Evolutionary conservation across 2,113 vertebrate species (phyloP), one percentile per base, ranked within the genome.

Genomic region (Equus przewalskii): DNA sequence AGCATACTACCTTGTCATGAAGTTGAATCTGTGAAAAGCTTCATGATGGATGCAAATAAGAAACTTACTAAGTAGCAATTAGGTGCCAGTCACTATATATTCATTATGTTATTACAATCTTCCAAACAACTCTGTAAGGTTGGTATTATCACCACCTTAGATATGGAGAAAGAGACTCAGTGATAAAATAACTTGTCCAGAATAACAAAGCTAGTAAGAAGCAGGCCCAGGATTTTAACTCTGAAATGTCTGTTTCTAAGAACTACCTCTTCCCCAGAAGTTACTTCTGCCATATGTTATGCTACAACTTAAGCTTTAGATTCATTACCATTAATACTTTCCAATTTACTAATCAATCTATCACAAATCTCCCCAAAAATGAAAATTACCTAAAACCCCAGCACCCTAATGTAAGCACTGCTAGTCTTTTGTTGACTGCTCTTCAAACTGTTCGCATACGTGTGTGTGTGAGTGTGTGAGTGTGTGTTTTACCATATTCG

Each of bases 361-460:
- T 87, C 62, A 96, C 82, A 80, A 89, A 75, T 86, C 8, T 7
- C 2, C 12, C 11, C 9, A 7, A 28, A 89, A 95, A 78, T 86
- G 28, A 96, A 92, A 92, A 60, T 85, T n/a, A 96, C 56, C 26
- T 73, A 96, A 95, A 94, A 72, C 36, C 58, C 49, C 1, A 92
- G 33, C 30, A 91, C 6, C 49, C 4, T 65, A 60, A 60, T 11
- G 54, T 67, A 94, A 92, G 22, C 36, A 93, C 2, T 60, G 26
- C 24, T 70, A 88, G 73, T 33, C 28, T 91, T 85, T 91, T 82
- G 5, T 73, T 83, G 30, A 79, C 21, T 60, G 7, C 26, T 36
- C 36, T 51, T 70, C 21, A 95, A 87, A 89, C 49, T 6, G 21
- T 89, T 56, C 67, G 41, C 30, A 9, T 73, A 22, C 44, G 10